Evolutionary conservation across 1,140 invertebrate genomes (phyloP), one percentile per base, ranked within the genome.

Genomic region (Drosophila leontia): DNA sequence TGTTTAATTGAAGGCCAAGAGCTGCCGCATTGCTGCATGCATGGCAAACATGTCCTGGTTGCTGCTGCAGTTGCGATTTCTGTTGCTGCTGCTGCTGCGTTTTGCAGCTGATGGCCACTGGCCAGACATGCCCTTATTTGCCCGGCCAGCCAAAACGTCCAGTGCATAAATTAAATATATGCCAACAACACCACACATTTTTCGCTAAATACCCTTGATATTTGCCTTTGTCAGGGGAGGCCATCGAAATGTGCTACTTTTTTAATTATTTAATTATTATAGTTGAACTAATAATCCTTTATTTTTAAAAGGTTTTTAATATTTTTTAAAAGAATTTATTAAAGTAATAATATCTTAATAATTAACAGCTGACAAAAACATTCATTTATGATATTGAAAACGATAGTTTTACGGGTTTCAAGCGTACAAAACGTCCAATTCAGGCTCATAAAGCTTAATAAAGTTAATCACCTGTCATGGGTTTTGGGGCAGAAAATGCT

Each of bases 121-220:
- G 74, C 80, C 85, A 88, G 84, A 88, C 84, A 88, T 88, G 84
- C 84, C 84, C 84, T 88, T 88, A 88, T 88, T 88, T 88, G 84
- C 55, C 67, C 41, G 72, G 65, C 83, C 80, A 80, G 72, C 76
- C 83, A 87, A 88, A 78, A 90, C 82, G 81, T 58, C 58, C 59
- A 68, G 80, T 88, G 84, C 78, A 88, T 88, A 88, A 88, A 88
- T 87, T 87, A 87, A 39, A 56, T 79, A 79, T 53, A 45, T 26
- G 45, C 35, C 55, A 59, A 55, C 65, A 70, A 58, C 71, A 70
- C 42, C 62, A 67, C 44, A 74, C 59, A 60, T 82, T 82, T 62
- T 67, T 76, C 48, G n/a, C 74, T 79, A 67, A 77, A 85, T 85
- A 85, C 82, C 75, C 83, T 79, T 76, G 83, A 82, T 68, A 69